phyloP scores from a whole-genome alignment of 2,888 invertebrate genomes.

The Synanthedon formicaeformis region DNA sequence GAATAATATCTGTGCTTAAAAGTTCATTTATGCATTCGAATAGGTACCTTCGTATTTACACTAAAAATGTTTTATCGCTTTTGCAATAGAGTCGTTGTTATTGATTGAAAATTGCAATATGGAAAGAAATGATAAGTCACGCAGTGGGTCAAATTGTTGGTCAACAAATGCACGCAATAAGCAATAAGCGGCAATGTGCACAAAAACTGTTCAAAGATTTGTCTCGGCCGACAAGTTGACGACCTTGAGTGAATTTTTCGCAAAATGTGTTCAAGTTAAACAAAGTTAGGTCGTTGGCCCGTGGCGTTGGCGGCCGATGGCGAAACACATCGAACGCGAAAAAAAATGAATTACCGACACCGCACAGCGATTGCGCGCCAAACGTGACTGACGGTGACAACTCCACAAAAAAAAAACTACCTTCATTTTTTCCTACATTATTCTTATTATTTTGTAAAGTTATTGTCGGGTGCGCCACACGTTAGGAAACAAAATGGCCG shows the following conservation, averaged over 20 bases:
- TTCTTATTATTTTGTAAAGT: not conserved
- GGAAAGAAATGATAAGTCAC: no score
- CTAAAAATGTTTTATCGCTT: no score
- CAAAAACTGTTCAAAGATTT: constrained; percentile 42
- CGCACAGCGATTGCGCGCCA: constrained; percentile 17
- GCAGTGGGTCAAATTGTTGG: constrained; percentile 24
- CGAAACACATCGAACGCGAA: constrained; percentile 6
- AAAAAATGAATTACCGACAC: not conserved
- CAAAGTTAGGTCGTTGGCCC: constrained; percentile 39
- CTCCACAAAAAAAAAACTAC: no score
- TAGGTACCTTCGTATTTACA: no score
- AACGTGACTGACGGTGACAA: no score
- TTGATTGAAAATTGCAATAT: no score
- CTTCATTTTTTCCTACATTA: no score
- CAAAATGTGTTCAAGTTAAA: constrained; percentile 30
- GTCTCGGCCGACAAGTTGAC: constrained; percentile 47
- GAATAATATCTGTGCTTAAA: no score
- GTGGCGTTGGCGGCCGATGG: constrained; percentile 19
- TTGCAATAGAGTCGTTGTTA: no score
- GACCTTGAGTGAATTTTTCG: constrained; percentile 54
- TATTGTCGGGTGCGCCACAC: not conserved
- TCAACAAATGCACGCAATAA: constrained; percentile 40
- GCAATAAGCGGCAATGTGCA: constrained; percentile 36
- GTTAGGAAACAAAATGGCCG: no score
- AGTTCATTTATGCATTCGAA: no score